phyloP scores from a whole-genome alignment of 1,140 invertebrate genomes.

The Onthophagus taurus region DNA sequence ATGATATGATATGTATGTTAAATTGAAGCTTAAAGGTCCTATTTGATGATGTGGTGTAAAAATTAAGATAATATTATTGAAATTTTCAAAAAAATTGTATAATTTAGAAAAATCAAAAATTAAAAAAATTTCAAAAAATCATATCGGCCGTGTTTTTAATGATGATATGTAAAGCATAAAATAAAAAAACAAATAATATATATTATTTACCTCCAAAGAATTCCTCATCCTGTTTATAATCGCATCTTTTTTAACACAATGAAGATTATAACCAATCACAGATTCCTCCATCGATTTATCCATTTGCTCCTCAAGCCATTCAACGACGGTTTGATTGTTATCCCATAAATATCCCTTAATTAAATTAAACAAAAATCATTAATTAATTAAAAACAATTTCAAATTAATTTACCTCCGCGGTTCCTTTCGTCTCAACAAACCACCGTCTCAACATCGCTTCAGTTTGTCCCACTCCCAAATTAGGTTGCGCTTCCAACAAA shows the following conservation, averaged over 20 bases:
- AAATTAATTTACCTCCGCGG: slow-evolving; percentile 56
- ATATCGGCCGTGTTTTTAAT: no score
- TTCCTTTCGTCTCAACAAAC: slow-evolving; percentile 88
- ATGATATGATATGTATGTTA: no score
- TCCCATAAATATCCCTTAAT: slow-evolving; percentile 81
- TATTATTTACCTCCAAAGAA: slow-evolving; percentile 49
- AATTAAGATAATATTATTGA: no score
- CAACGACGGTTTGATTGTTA: slow-evolving; percentile 74
- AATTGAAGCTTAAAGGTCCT: no score
- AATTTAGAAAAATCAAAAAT: no score
- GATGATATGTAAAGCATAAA: background rate
- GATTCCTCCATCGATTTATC: slow-evolving; percentile 46
- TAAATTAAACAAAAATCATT: slow-evolving; percentile 29
- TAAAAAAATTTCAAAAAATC: no score
- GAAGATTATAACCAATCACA: slow-evolving; percentile 70
- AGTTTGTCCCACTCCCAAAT: slow-evolving; percentile 51
- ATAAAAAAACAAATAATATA: background rate
- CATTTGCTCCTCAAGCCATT: slow-evolving; percentile 72
- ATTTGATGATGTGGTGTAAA: no score
- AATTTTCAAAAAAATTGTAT: no score
- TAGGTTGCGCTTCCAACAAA: slow-evolving; percentile 57
- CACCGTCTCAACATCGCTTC: slow-evolving; percentile 81
- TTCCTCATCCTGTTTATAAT: slow-evolving; percentile 63
- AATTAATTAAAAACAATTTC: slow-evolving; percentile 19
- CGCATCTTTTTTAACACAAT: slow-evolving; percentile 74